Percentiles rank a stretch among this genome's conserved stretches.
These are phyloP conservation scores for Brachyptera risi DNA, from an alignment of 2,888 invertebrate species.

Conservation along the genomic window DNA sequence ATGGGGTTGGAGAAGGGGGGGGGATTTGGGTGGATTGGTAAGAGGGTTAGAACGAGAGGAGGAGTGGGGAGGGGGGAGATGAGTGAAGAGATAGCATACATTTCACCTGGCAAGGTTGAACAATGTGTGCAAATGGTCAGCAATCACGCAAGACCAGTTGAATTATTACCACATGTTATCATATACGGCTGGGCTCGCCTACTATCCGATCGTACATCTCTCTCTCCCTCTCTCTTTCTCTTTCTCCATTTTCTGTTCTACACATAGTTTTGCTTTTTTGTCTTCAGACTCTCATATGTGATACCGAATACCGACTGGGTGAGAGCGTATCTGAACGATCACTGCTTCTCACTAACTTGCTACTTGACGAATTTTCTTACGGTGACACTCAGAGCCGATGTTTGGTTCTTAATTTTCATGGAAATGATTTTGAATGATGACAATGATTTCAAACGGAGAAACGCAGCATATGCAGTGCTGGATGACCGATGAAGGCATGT, in stretches of 20 bases:
- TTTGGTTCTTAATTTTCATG: too few relatives aligned
- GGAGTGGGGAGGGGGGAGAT: not conserved
- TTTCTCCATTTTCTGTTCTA: not conserved
- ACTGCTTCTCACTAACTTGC: too few relatives aligned
- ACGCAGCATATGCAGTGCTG: too few relatives aligned
- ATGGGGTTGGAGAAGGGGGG: not conserved
- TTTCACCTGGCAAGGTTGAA: conserved; percentile 10
- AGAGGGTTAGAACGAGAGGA: not conserved
- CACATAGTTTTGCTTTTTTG: not conserved
- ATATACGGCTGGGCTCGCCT: conserved; percentile 2
- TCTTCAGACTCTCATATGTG: not conserved
- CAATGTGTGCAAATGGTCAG: conserved; percentile 20
- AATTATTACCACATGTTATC: conserved; percentile 18
- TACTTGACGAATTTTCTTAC: not conserved
- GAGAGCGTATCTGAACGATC: not conserved
- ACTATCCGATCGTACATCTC: conserved; percentile 8
- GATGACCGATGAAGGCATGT: too few relatives aligned
- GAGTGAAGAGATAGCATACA: conserved; percentile 14
- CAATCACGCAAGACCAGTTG: conserved; percentile 11
- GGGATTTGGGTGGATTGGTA: not conserved
- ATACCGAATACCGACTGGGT: not conserved
- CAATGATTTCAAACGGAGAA: too few relatives aligned
- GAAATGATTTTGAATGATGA: too few relatives aligned
- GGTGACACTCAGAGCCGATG: not conserved
- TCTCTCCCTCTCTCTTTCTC: not conserved